Evolutionary conservation across 2,888 invertebrate species (phyloP).

Genomic region (Phymatocera aterrima): DNA sequence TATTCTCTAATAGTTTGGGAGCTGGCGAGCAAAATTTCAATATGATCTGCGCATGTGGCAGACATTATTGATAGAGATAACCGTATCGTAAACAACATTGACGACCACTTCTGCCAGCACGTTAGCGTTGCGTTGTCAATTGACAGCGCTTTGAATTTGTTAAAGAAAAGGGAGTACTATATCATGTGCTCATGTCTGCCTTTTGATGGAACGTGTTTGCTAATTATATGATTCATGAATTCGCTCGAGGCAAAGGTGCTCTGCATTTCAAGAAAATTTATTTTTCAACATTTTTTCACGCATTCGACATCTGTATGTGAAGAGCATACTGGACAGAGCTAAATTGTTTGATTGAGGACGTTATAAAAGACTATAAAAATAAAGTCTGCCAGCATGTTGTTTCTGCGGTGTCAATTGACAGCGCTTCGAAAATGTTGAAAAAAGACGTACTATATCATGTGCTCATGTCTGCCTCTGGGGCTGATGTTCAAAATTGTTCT

Average conservation of each 20-base stretch:
- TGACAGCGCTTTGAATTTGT: not conserved
- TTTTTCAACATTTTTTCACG: constrained; percentile 19
- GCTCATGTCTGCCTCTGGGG: constrained; percentile 15
- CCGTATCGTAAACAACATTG: not conserved
- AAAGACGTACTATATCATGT: constrained; percentile 8
- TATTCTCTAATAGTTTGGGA: not conserved
- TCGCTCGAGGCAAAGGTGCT: constrained; percentile 21
- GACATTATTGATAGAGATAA: not conserved
- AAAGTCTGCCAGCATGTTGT: not conserved
- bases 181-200: constrained; percentile 25
- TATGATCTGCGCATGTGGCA: not conserved
- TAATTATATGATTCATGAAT: not conserved
- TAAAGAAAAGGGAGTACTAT: not conserved
- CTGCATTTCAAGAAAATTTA: not conserved
- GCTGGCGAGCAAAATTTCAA: not conserved
- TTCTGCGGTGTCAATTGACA: constrained; percentile 1
- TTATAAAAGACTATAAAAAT: constrained; percentile 15
- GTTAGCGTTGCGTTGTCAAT: not conserved
- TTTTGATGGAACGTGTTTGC: not conserved
- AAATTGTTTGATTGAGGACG: constrained; percentile 5
- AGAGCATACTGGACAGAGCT: constrained; percentile 10
- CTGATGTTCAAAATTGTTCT: no score
- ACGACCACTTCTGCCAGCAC: constrained; percentile 8
- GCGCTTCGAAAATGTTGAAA: not conserved
- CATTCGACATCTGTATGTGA: not conserved